Conservation (phyloP, 2,113 vertebrate genomes). For the Mesoclemmys tuberculata region DNA sequence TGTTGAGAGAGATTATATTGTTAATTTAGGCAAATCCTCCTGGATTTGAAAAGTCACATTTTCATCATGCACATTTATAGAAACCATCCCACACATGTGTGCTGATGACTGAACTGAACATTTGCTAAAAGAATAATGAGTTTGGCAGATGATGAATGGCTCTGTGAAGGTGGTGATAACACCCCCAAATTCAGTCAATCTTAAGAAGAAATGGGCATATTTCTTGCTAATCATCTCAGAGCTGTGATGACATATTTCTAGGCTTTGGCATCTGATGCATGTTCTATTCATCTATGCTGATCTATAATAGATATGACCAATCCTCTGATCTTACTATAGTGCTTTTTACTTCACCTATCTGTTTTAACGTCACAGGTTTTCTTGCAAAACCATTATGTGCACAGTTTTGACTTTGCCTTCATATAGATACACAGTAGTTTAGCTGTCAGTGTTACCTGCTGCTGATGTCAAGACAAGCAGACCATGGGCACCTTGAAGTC, state of each 20-base stretch:
- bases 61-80: conserved; percentile 44
- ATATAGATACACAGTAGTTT: neutral
- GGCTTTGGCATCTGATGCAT: neutral
- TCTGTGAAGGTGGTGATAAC: conserved; percentile 28
- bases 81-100: conserved; percentile 38
- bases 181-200: conserved; percentile 39
- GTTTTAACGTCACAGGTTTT: neutral
- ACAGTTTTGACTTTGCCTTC: neutral
- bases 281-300: neutral
- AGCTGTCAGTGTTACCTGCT: neutral
- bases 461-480: neutral
- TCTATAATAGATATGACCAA: neutral
- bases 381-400: neutral
- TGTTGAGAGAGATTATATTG: conserved; percentile 15
- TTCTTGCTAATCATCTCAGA: conserved; percentile 34
- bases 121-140: conserved; percentile 35
- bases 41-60: conserved; percentile 30
- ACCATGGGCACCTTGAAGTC: neutral
- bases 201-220: neutral
- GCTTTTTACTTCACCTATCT: neutral
- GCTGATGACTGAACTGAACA: conserved; percentile 44
- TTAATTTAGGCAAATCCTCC: conserved; percentile 24
- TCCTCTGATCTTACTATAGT: neutral
- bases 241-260: neutral
- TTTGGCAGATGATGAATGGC: conserved; percentile 40